Percentiles rank a stretch among this genome's conserved stretches.
Evolutionary conservation across 2,888 invertebrate genomes (phyloP).

Genomic region (Cheilosia vernalis): DNA sequence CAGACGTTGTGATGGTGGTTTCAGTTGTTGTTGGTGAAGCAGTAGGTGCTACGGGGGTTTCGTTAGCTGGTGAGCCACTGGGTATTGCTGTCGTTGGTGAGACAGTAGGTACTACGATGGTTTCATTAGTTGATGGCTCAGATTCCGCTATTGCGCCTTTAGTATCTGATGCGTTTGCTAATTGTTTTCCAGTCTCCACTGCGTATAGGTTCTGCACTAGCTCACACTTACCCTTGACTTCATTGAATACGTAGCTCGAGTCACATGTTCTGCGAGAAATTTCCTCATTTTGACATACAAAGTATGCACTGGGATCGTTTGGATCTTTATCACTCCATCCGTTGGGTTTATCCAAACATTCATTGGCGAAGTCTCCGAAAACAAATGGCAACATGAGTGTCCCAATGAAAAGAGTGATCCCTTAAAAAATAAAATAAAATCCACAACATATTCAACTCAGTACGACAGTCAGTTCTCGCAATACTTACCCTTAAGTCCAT

Average conservation of each 20-base stretch:
- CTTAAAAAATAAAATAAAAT: not conserved
- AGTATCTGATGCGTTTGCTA: not conserved
- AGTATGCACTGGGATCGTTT: not conserved
- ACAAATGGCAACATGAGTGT: not conserved
- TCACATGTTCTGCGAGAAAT: not conserved
- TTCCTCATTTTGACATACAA: not conserved
- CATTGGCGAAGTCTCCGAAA: not conserved
- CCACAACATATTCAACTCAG: not conserved
- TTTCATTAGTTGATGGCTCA: not conserved
- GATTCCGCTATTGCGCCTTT: not conserved
- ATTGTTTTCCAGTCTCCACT: too few species aligned
- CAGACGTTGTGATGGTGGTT: too few species aligned
- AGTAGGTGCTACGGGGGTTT: too few species aligned
- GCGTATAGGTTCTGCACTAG: not conserved
- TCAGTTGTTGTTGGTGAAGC: not conserved
- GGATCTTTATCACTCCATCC: not conserved
- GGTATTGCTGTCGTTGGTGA: not conserved
- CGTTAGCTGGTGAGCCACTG: not conserved
- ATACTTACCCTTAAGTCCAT: constrained; percentile 2
- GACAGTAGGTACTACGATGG: not conserved
- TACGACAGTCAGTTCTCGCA: not conserved
- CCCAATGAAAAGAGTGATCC: not conserved
- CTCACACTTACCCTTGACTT: not conserved
- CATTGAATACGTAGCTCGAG: not conserved
- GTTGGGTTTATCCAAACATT: not conserved